Evolutionary conservation across 2,888 invertebrate genomes (phyloP), one percentile per base, ranked within the genome.

Genomic region (Lochmaea crataegi): DNA sequence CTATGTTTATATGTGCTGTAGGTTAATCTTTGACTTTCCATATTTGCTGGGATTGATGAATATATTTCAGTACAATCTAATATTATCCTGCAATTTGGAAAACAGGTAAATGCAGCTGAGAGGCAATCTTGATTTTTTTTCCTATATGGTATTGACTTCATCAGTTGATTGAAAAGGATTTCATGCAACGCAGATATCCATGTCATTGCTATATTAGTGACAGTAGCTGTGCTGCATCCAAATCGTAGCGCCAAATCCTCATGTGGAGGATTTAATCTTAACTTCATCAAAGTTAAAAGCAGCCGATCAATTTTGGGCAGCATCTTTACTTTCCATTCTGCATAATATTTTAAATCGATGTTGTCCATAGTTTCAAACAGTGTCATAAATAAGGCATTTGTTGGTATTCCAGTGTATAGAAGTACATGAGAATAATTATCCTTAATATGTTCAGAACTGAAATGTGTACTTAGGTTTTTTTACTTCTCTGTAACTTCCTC

Each of bases 11-110:
- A 61, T 2, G 61, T 26, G 32, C 60, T 60, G 10, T 60, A 60
- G 60, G 60, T 60, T 1, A 61, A 4, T 18, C 18, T 60, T 60
- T 61, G 61, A 41, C 16, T 38, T 16, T 41, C 38, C 26, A 61
- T 41, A 11, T 14, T 61, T 10, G 16, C 16, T 16, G 61, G 61
- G 2, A 18, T 32, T 18, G 32, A 10, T 41, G 42, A 16, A 11
- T 41, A n/a, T 61, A 65, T 48, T 22, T 65, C 65, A n/a, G 48
- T 65, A 26, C 65, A 65, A 48, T 65, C 51, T 65, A 65, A 65
- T 48, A 48, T 65, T 61, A 61, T 61, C n/a, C 61, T 61, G 11
- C 61, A 61, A 61, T 61, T 61, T 10, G 38, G 11, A 16, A 61
- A 61, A 6, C 2, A 0, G 4, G 10, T 38, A n/a, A 61, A 61